Evolutionary conservation across 2,888 invertebrate genomes (phyloP).

Genomic region (Plusia festucae): DNA sequence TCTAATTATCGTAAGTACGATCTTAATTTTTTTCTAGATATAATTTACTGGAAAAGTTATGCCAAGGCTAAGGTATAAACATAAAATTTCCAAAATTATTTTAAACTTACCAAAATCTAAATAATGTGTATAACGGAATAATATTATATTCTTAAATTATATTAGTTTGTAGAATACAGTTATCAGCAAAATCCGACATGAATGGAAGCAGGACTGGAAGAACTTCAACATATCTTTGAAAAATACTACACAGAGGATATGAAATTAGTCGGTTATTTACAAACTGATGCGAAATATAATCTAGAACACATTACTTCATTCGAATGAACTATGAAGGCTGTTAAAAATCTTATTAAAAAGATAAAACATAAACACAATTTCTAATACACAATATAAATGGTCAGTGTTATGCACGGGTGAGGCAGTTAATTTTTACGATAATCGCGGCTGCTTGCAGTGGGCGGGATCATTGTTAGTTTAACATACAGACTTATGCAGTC

Average conservation of each 20-base stretch:
- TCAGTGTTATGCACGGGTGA: conserved; percentile 66
- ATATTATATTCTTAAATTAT: no score
- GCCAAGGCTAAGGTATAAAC: no score
- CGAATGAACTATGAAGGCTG: background rate
- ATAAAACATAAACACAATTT: conserved; percentile 40
- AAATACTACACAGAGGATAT: no score
- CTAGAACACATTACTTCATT: background rate
- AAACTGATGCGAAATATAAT: background rate
- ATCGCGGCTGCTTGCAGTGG: conserved; percentile 75
- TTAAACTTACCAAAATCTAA: no score
- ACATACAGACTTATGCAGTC: conserved; percentile 60
- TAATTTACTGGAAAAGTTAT: background rate
- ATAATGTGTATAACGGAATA: no score
- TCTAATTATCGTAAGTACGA: background rate
- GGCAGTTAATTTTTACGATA: conserved; percentile 81
- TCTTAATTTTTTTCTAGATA: background rate
- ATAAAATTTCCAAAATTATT: no score
- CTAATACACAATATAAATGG: conserved; percentile 53
- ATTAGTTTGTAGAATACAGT: no score
- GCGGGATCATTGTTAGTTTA: conserved; percentile 71
- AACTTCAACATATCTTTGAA: no score
- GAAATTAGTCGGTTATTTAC: background rate
- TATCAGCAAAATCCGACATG: no score
- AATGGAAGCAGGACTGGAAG: no score
- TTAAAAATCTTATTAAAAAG: conserved; percentile 32